These are phyloP conservation scores for Prietella phreatophila DNA, from an alignment of 2,113 vertebrate genomes.

Conservation along the genomic window DNA sequence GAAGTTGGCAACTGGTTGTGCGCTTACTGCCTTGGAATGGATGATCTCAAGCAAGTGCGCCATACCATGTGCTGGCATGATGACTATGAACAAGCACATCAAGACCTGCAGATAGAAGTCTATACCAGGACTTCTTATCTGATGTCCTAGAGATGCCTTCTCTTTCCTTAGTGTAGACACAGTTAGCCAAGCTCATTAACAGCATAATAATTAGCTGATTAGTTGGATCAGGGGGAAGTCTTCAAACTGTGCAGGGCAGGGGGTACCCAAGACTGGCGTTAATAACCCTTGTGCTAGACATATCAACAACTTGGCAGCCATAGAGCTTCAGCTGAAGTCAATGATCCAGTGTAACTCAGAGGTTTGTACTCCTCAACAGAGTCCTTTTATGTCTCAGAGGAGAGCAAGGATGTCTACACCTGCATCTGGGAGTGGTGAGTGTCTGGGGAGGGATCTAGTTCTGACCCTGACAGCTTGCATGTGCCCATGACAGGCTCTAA, in stretches of 20 bases:
- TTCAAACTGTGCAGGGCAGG: not conserved
- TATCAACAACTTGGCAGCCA: conserved; percentile 11
- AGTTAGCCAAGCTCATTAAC: not conserved
- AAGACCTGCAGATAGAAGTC: not conserved
- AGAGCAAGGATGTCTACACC: not conserved
- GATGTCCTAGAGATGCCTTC: not conserved
- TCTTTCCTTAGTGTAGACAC: not conserved
- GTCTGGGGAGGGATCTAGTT: not conserved
- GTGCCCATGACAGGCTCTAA: not conserved
- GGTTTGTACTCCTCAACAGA: not conserved
- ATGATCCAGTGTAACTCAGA: not conserved
- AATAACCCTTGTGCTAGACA: not conserved
- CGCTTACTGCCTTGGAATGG: not conserved
- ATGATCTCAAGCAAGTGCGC: not conserved
- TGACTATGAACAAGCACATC: not conserved
- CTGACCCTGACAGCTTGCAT: not conserved
- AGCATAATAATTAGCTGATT: not conserved
- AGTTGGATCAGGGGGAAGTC: not conserved
- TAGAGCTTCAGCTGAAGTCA: not conserved
- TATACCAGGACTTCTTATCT: not conserved
- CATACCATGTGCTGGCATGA: not conserved
- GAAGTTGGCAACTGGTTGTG: not conserved
- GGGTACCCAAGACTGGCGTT: not conserved
- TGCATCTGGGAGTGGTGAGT: not conserved
- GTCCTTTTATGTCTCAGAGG: not conserved